These are phyloP conservation scores for Graptemys geographica DNA, from an alignment of 2,797 vertebrate genomes.

Conservation along the genomic window DNA sequence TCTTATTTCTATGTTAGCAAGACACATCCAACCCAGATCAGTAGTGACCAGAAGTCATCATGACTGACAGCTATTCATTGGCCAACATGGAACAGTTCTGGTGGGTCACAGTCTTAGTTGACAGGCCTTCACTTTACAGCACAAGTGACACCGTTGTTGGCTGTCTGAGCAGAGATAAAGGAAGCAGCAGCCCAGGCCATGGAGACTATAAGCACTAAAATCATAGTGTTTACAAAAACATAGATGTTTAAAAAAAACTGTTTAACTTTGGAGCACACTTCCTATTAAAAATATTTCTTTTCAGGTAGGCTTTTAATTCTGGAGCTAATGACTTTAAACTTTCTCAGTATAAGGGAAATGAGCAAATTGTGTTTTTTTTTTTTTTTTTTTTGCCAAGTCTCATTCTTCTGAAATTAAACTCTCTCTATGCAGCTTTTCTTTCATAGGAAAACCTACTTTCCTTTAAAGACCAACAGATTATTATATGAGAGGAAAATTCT, in stretches of 20 bases:
- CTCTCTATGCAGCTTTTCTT: neutral
- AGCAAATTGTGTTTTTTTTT: too few species aligned
- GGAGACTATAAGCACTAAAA: neutral
- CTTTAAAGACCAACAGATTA: neutral
- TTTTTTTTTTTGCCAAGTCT: neutral
- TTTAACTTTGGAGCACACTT: neutral
- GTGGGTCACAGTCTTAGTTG: neutral
- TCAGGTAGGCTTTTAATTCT: neutral
- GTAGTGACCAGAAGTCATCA: neutral
- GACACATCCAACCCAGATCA: neutral
- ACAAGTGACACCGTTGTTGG: rapidly evolving
- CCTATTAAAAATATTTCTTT: neutral
- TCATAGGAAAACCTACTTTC: neutral
- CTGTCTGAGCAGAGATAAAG: neutral
- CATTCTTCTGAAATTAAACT: neutral
- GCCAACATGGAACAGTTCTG: neutral
- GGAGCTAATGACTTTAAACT: neutral
- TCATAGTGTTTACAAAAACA: too few species aligned
- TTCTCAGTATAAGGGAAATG: neutral
- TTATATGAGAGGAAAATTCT: neutral
- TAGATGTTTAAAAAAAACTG: neutral
- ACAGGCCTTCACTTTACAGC: neutral
- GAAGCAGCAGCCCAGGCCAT: neutral
- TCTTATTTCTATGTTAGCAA: neutral
- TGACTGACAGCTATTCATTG: rapidly evolving